Evolutionary conservation across 2,888 invertebrate genomes (phyloP), one percentile per base, ranked within the genome.

Genomic region (Hyposoter dolosus): DNA sequence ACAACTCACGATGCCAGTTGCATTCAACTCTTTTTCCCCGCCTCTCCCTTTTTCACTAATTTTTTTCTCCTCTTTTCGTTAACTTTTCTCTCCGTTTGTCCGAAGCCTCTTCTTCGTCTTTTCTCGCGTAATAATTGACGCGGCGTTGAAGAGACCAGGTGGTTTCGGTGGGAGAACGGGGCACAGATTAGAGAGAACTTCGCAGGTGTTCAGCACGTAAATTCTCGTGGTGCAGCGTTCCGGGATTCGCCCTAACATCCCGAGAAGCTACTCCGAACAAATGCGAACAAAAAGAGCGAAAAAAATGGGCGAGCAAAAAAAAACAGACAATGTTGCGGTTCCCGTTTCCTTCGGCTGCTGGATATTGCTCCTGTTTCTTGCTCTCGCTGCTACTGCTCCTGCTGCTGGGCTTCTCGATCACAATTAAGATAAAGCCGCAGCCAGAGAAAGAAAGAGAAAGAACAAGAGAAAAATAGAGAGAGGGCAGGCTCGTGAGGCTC

Each of bases 371-470:
- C 86, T 86, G 87, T 86, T 74, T 79, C 84, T 82, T 75, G 65
- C 76, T 65, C 40, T 77, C 63, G 83, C 72, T 74, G 78, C 69
- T 77, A 60, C 60, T 60, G 60, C 40, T 40, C 75, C 79, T 80
- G 82, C 68, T 87, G 75, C 81, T 53, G 84, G 86, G 87, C 75
- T 80, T 78, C 78, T 75, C 81, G 88, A 88, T 88, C 84, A 88
- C 88, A 88, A 88, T 87, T 88, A 88, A 88, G 88, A 88, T 87
- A 84, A 84, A 83, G 86, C 87, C 85, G 82, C 84, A 84, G 74
- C 83, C 32, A 72, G 50, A 43, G 56, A 77, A 23, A 66, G 40
- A 69, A 72, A 40, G 47, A 69, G 53, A 75, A 72, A 35, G 23
- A 63, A 47, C 68, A n/a, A 65, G 60, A 47, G 60, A 68, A 45